A percentile compares a stretch with the other conserved stretches of the same genome.
phyloP scores from a whole-genome alignment of 2,888 invertebrate species.

The Lordiphosa andalusiaca region DNA sequence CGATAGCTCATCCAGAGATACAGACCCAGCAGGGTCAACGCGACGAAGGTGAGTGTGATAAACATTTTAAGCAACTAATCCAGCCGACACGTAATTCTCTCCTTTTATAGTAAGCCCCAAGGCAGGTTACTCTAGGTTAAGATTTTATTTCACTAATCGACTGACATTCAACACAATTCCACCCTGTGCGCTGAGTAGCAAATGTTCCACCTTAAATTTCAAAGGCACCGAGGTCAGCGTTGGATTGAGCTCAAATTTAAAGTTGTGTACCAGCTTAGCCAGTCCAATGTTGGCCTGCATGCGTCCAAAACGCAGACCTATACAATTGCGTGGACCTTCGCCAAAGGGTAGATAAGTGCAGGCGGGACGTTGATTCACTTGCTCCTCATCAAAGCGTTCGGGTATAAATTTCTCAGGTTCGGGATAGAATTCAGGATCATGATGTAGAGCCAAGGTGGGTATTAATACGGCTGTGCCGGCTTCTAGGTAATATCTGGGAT shows the following conservation, averaged over 20 bases:
- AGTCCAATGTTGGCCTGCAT: constrained; percentile 70
- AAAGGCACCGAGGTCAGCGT: constrained; percentile 18
- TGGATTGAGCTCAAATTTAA: constrained; percentile 47
- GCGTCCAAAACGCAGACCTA: constrained; percentile 74
- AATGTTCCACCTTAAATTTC: constrained; percentile 3
- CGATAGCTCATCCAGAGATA: constrained; percentile 4
- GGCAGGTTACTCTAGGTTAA: neutral
- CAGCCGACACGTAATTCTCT: no score
- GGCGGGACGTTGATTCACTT: constrained; percentile 80
- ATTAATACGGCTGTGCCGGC: constrained; percentile 78
- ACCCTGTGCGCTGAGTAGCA: constrained; percentile 16
- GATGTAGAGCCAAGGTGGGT: constrained; percentile 81
- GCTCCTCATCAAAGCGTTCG: constrained; percentile 83
- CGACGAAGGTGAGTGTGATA: neutral
- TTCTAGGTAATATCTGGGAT: constrained; percentile 80
- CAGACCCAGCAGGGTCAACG: neutral
- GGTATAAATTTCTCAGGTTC: constrained; percentile 84
- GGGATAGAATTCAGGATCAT: constrained; percentile 80
- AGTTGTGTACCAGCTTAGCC: constrained; percentile 52
- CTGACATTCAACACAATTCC: constrained; percentile 26
- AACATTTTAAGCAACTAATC: neutral
- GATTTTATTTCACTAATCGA: neutral
- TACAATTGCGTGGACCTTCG: constrained; percentile 76
- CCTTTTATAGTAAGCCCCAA: neutral
- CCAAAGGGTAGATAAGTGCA: constrained; percentile 76